phyloP scores from a whole-genome alignment of 2,113 vertebrate genomes.

The Pteropus alecto region DNA sequence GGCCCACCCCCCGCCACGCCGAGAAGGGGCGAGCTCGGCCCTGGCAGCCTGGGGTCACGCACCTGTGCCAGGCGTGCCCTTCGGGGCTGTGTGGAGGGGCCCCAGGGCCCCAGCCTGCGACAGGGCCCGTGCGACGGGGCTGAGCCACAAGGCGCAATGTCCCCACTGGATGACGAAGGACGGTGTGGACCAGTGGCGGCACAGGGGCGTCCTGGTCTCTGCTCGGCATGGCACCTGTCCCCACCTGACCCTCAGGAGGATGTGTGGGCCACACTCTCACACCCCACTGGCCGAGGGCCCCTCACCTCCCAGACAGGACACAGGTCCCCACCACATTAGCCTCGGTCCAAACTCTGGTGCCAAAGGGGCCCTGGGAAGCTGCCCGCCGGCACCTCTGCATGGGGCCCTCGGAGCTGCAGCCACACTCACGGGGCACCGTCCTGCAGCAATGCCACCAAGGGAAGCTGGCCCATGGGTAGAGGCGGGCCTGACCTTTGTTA shows the following conservation, averaged over 20 bases:
- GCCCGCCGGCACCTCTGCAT: not conserved
- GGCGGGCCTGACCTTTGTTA: not conserved
- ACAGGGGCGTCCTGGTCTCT: not conserved
- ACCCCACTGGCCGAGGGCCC: not conserved
- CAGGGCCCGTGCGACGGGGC: accelerated
- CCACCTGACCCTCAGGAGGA: not conserved
- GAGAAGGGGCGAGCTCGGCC: not conserved
- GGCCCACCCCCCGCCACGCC: accelerated
- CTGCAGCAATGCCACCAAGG: not conserved
- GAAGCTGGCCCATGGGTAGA: not conserved
- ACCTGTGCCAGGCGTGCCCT: not conserved
- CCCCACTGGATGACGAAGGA: not conserved
- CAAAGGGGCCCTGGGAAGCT: not conserved
- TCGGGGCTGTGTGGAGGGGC: too few relatives aligned
- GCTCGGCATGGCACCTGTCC: not conserved
- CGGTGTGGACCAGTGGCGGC: not conserved
- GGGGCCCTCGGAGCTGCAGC: not conserved
- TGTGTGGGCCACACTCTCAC: not conserved
- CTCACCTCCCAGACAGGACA: not conserved
- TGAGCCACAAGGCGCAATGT: accelerated
- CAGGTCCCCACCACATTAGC: not conserved
- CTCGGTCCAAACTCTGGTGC: not conserved
- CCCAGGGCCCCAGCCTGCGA: accelerated
- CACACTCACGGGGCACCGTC: not conserved
- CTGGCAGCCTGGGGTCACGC: not conserved